Conservation (phyloP, 1,140 invertebrate genomes). For the Episyrphus balteatus region DNA sequence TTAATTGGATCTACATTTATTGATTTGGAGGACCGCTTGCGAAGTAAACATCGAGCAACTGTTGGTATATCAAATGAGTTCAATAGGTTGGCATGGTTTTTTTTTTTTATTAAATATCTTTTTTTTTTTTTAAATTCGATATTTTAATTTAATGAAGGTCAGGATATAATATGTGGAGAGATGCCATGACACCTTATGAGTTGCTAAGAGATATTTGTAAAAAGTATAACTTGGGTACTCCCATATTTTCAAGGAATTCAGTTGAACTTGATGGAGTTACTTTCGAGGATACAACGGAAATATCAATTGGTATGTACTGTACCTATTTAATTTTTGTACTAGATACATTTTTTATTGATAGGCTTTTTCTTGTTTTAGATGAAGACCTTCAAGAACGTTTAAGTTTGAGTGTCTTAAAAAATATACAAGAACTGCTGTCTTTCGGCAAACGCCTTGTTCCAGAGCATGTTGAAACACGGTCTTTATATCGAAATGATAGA, state of each 20-base stretch:
- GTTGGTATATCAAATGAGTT: constrained; percentile 67
- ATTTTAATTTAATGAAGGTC: constrained; percentile 23
- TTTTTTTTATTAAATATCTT: no score
- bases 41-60: constrained; percentile 61
- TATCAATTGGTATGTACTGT: constrained; percentile 10
- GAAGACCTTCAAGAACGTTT: constrained; percentile 50
- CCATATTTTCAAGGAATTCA: constrained; percentile 32
- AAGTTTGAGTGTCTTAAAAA: constrained; percentile 55
- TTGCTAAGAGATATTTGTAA: constrained; percentile 63
- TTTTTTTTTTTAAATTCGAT: background rate
- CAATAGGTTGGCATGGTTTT: constrained; percentile 45
- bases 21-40: constrained; percentile 80
- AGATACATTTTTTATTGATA: background rate
- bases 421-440: constrained; percentile 58
- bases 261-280: constrained; percentile 24
- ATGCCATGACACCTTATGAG: constrained; percentile 57
- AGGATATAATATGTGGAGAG: constrained; percentile 71
- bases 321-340: background rate
- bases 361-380: constrained; percentile 12
- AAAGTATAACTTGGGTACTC: constrained; percentile 46
- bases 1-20: constrained; percentile 75
- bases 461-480: constrained; percentile 80
- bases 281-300: constrained; percentile 24
- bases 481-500: constrained; percentile 61
- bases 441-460: constrained; percentile 70